Conservation (phyloP, 1,140 invertebrate genomes). For the Solenopsis fugax region DNA sequence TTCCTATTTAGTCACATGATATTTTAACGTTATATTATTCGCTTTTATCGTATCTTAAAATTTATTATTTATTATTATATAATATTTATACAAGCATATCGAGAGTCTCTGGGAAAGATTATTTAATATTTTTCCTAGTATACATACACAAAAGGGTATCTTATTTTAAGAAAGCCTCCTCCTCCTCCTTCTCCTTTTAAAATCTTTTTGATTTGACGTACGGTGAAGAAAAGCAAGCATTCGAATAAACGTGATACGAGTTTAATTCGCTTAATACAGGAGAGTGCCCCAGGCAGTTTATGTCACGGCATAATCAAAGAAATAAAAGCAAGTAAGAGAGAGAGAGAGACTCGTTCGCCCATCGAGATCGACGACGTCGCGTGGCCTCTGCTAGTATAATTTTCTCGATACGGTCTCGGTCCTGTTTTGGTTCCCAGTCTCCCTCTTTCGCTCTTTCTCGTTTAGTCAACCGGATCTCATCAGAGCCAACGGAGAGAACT, state of each 20-base stretch:
- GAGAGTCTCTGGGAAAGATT: neutral
- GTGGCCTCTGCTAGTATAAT: conserved; percentile 40
- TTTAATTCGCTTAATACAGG: conserved; percentile 25
- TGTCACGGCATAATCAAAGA: conserved; percentile 38
- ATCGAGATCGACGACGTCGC: conserved; percentile 38
- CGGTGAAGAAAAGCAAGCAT: neutral
- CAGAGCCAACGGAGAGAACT: conserved; percentile 51
- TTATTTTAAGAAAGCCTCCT: neutral
- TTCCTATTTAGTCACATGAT: neutral
- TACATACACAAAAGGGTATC: neutral
- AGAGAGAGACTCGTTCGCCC: neutral
- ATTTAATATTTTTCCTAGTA: neutral
- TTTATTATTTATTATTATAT: conserved; percentile 22
- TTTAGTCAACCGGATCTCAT: conserved; percentile 56
- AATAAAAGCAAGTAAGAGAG: conserved; percentile 33
- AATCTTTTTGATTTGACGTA: neutral
- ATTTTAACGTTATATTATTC: neutral
- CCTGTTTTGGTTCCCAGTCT: conserved; percentile 33
- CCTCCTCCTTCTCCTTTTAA: neutral
- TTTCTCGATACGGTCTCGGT: conserved; percentile 53
- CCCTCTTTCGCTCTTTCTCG: neutral
- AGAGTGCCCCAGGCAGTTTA: neutral
- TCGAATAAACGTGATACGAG: neutral
- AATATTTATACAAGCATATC: neutral
- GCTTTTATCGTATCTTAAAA: neutral